Percentiles rank a stretch among this genome's conserved stretches.
Evolutionary conservation across 2,888 invertebrate genomes (phyloP).

Genomic region (Argynnis bischoffii): DNA sequence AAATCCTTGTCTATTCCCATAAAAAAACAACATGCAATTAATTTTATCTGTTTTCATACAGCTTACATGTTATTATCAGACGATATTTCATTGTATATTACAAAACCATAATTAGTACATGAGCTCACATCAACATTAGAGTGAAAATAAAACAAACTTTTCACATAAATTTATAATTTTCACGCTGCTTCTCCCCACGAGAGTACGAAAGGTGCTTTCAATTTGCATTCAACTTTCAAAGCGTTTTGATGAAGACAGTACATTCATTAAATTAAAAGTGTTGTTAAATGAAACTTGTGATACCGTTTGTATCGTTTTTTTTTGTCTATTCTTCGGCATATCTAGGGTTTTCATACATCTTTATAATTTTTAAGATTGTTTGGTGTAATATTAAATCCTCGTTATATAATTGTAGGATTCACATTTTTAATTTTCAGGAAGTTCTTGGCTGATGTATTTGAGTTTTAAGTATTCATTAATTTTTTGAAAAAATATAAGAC

Average conservation of each 20-base stretch:
- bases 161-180: slow-evolving; percentile 45
- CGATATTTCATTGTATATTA: slow-evolving; percentile 34
- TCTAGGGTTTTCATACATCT: not conserved
- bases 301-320: slow-evolving; percentile 16
- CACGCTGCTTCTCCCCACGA: slow-evolving; percentile 40
- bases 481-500: too few species aligned
- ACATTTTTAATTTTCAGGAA: too few species aligned
- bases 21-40: slow-evolving; percentile 11
- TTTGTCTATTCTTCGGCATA: slow-evolving; percentile 2
- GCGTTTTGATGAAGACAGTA: slow-evolving; percentile 36
- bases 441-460: too few species aligned
- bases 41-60: slow-evolving; percentile 26
- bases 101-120: slow-evolving; percentile 42
- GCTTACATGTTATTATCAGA: slow-evolving; percentile 25
- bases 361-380: not conserved
- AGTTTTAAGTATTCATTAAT: too few species aligned
- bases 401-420: too few species aligned
- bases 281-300: slow-evolving; percentile 25
- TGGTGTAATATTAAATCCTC: slow-evolving; percentile 14
- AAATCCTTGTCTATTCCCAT: not conserved
- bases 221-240: slow-evolving; percentile 40
- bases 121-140: slow-evolving; percentile 41
- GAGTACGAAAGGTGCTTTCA: slow-evolving; percentile 39
- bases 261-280: slow-evolving; percentile 34
- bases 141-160: slow-evolving; percentile 43